These are phyloP conservation scores for Gallinago paraguaiae DNA, from an alignment of 2,113 vertebrate species.

Conservation along the genomic window DNA sequence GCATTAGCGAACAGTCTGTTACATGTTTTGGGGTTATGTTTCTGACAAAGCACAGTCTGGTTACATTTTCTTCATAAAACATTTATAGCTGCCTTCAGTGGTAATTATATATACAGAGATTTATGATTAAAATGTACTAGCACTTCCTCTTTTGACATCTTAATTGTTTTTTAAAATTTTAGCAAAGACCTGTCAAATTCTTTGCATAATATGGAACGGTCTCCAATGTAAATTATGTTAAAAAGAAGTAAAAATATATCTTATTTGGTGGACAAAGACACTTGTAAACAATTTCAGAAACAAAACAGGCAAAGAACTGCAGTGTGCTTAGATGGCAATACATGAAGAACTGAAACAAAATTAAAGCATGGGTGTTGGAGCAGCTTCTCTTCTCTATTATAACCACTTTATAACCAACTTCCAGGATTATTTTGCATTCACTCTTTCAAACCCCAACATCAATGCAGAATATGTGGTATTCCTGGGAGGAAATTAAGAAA, in stretches of 20 bases:
- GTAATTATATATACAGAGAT: slow-evolving; percentile 75
- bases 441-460: neutral
- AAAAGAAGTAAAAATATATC: slow-evolving; percentile 49
- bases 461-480: neutral
- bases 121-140: slow-evolving; percentile 71
- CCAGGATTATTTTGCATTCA: neutral
- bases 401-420: neutral
- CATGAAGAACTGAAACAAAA: neutral
- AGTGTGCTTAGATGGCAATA: neutral
- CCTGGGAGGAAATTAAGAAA: neutral
- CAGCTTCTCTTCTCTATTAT: neutral
- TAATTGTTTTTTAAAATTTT: slow-evolving; percentile 75
- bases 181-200: slow-evolving; percentile 72
- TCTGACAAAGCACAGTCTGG: slow-evolving; percentile 65
- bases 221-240: slow-evolving; percentile 52
- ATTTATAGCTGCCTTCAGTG: slow-evolving; percentile 71
- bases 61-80: slow-evolving; percentile 71
- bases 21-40: slow-evolving; percentile 65
- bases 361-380: neutral
- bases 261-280: slow-evolving; percentile 34
- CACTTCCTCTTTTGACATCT: slow-evolving; percentile 71
- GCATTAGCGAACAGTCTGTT: slow-evolving; percentile 63
- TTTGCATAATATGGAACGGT: slow-evolving; percentile 65
- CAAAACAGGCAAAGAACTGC: neutral
- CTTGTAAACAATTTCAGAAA: slow-evolving; percentile 41